These are phyloP conservation scores for Pandemis corylana DNA, from an alignment of 2,888 invertebrate genomes.

Conservation along the genomic window DNA sequence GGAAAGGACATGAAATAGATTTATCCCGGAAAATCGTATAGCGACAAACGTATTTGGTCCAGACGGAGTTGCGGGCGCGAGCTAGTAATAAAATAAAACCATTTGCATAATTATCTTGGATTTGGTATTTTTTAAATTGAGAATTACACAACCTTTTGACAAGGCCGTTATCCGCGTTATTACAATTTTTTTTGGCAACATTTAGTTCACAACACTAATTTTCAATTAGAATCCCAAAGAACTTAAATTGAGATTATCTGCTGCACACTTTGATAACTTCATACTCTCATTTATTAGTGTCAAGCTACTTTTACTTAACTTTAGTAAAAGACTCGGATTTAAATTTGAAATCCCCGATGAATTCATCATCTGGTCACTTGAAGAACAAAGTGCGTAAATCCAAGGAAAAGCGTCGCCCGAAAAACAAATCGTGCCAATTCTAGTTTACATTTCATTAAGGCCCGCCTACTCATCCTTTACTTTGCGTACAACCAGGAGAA, in stretches of 20 bases:
- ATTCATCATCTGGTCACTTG: constrained; percentile 28
- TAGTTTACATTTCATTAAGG: constrained; percentile 42
- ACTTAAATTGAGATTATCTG: background rate
- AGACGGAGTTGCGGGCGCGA: too few relatives aligned
- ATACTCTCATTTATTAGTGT: background rate
- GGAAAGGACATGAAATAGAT: too few relatives aligned
- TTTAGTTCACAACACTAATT: background rate
- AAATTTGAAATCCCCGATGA: constrained; percentile 18
- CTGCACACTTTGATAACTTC: background rate
- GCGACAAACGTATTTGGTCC: too few relatives aligned
- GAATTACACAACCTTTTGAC: too few relatives aligned
- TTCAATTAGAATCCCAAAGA: background rate
- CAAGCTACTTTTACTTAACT: constrained; percentile 3
- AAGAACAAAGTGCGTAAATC: constrained; percentile 41
- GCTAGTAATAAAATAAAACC: too few relatives aligned
- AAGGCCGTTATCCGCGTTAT: too few relatives aligned
- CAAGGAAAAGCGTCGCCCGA: constrained; percentile 8
- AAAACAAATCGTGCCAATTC: constrained; percentile 38
- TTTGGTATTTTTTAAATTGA: too few relatives aligned
- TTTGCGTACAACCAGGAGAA: constrained; percentile 6
- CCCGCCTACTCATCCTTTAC: constrained; percentile 24
- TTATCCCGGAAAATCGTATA: too few relatives aligned
- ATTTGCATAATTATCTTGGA: too few relatives aligned
- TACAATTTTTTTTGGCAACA: too few relatives aligned
- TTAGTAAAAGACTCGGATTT: background rate